Base-by-base conservation (phyloP, 1,140 invertebrate species). In the Leptinotarsa defecta region DNA sequence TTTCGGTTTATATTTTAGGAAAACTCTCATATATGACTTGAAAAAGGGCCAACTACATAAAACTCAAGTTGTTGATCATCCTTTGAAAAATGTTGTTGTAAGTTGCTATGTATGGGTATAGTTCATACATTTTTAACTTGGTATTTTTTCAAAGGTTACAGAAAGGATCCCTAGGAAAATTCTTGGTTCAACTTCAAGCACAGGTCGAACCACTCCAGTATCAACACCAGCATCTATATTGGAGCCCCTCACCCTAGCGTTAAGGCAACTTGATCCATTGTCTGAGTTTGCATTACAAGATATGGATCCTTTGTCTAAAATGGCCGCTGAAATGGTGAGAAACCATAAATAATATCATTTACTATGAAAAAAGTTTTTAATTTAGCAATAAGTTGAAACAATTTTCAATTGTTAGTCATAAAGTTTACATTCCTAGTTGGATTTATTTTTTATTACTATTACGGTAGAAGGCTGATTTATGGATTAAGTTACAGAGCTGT, bases 191-290 rank as follows among this genome's bases (percentile, higher is more conserved):
- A 78, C 87, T n/a, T 82, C 86, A 84, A 88, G 87, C 75, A 89
- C 87, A 72, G 85, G 87, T 81, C 86, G 87, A 78, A 85, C 87
- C 13, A 88, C 88, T 19, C 85, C 87, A 48, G 84, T 86, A 17
- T 87, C 87, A 79, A 85, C 84, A 34, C 82, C 87, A 57, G 75
- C 86, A 48, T 80, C 84, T 79, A 80, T 87, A 27, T 81, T 87
- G 3, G 90, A 93, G 85, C 89, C 90, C 43, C 83, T 93, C 4
- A 85, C 85, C 73, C 87, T 88, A 52, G 89, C 90, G 68, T 81
- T 94, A 8, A 92, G 94, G 83, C 92, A 92, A 15, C 87, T 88
- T n/a, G 93, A 94, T 88, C 93, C 93, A 2, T 86, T 94, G 19
- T 91, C 91, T 34, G 90, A 92, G 78, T 92, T 94, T 87, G 90